Evolutionary conservation across 2,113 vertebrate species (phyloP).

Genomic region (Catagonus wagneri): DNA sequence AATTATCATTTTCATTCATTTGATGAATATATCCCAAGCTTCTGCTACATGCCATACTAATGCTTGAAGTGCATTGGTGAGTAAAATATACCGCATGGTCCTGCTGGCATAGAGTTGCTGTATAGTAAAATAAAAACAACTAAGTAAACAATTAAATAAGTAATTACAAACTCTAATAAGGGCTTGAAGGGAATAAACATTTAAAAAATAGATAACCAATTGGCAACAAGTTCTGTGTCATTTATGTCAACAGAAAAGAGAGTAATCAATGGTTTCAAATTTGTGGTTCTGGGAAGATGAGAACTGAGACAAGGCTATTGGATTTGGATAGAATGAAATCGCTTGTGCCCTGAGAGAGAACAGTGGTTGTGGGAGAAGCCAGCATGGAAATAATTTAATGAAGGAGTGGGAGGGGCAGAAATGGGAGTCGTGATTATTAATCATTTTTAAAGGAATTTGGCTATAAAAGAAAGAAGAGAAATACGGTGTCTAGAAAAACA

Average conservation of each 20-base stretch:
- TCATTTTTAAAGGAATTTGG: constrained; percentile 51
- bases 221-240: constrained; percentile 55
- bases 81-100: not conserved
- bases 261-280: constrained; percentile 53
- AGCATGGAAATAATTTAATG: not conserved
- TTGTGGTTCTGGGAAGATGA: constrained; percentile 47
- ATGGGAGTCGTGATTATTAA: not conserved
- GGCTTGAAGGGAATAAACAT: constrained; percentile 31
- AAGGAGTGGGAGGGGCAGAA: constrained; percentile 20
- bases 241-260: constrained; percentile 55
- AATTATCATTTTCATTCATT: not conserved
- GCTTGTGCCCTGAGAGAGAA: not conserved
- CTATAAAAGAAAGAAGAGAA: constrained; percentile 28
- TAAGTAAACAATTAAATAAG: constrained; percentile 55
- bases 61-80: not conserved
- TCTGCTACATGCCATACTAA: not conserved
- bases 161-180: constrained; percentile 63
- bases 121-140: constrained; percentile 48
- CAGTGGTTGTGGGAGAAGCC: not conserved
- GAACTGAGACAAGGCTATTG: constrained; percentile 46
- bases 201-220: constrained; percentile 59
- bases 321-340: constrained; percentile 54
- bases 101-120: not conserved
- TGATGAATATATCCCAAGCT: not conserved
- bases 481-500: not conserved